Evolutionary conservation across 2,113 vertebrate genomes (phyloP).

Genomic region (Camelus bactrianus): DNA sequence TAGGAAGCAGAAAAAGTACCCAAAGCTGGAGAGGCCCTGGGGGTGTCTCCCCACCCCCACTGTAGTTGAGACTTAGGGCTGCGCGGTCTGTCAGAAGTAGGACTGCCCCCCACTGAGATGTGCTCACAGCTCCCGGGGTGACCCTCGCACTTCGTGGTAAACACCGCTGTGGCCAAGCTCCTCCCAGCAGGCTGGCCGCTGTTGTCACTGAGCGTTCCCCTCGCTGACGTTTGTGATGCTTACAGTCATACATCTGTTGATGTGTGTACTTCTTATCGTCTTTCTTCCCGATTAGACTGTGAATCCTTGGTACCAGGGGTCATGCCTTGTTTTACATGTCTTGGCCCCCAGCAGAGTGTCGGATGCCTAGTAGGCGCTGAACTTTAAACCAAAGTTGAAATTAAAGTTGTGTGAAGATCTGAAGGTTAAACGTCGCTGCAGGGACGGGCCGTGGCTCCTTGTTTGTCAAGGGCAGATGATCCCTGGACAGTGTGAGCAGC

Average conservation of each 20-base stretch:
- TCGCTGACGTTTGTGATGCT: accelerated
- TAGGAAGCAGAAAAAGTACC: background rate
- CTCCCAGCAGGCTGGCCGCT: accelerated
- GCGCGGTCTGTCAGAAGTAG: background rate
- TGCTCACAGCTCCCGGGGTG: background rate
- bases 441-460: background rate
- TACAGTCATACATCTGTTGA: background rate
- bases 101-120: too few species aligned
- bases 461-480: background rate
- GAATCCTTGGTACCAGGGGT: background rate
- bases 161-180: background rate
- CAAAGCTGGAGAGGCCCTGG: background rate
- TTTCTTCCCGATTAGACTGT: background rate
- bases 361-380: background rate
- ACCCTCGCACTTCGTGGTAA: background rate
- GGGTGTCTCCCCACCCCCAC: background rate
- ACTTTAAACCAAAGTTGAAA: background rate
- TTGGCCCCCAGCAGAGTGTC: background rate
- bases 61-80: background rate
- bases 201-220: background rate
- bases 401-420: background rate
- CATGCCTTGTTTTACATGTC: background rate
- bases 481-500: too few species aligned
- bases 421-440: background rate
- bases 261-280: accelerated